Percentiles rank a stretch among this genome's conserved stretches.
phyloP scores from a whole-genome alignment of 2,888 invertebrate species.

The Agriotes lineatus region DNA sequence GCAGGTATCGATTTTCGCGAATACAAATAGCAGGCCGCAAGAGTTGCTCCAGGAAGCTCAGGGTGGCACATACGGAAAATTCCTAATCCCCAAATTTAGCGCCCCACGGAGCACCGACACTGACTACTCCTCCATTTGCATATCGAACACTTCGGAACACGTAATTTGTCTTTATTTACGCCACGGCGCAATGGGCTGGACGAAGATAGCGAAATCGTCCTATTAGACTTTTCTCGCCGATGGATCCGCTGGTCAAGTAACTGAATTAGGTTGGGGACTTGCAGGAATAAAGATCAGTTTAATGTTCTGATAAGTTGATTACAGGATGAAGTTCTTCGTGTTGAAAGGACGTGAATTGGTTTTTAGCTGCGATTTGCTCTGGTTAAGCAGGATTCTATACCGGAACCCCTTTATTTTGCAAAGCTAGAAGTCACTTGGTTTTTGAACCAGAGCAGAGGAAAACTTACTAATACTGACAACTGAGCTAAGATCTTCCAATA shows the following conservation, averaged over 20 bases:
- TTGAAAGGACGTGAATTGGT: too few species aligned
- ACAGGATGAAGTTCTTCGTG: conserved; percentile 11
- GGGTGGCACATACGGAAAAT: not conserved
- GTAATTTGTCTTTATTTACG: not conserved
- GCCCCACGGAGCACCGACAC: not conserved
- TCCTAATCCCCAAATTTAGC: conserved; percentile 2
- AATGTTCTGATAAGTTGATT: conserved; percentile 36
- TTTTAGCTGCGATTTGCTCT: conserved; percentile 23
- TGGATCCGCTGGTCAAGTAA: conserved; percentile 17
- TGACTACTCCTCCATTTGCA: conserved; percentile 2
- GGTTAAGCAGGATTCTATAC: too few species aligned
- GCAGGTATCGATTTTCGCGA: too few species aligned
- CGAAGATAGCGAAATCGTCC: not conserved
- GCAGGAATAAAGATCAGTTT: conserved; percentile 31
- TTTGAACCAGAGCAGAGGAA: too few species aligned
- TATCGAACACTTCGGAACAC: not conserved
- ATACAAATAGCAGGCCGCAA: too few species aligned
- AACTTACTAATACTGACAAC: too few species aligned
- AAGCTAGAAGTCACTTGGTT: too few species aligned
- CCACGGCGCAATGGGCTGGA: not conserved
- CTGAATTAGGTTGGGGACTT: conserved; percentile 30
- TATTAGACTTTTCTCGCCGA: conserved; percentile 5
- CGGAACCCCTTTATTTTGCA: too few species aligned
- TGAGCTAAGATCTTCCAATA: too few species aligned
- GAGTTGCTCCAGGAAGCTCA: not conserved